Base-by-base conservation (phyloP, 2,113 vertebrate species). In the Pica pica region DNA sequence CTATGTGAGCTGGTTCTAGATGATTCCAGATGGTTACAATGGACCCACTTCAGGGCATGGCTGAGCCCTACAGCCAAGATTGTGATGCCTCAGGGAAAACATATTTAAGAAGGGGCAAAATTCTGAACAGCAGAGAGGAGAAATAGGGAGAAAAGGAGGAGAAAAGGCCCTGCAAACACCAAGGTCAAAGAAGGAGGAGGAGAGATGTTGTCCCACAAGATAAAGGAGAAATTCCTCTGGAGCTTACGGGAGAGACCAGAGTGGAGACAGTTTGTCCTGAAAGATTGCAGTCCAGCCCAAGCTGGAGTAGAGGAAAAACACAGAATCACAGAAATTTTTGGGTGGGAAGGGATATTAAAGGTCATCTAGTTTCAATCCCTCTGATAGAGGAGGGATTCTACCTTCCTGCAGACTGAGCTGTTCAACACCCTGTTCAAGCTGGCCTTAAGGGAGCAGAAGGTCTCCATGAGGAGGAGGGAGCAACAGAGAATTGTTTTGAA, bases 1-100 rank as follows among this genome's bases (percentile, higher is more conserved):
- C 11, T 26, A 6, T 37, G 16, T 26, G 13, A 88, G 28, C 30
- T 2, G 1, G 4, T 53, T 73, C 50, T 52, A 49, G 11, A 1
- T 1, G 2, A 16, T 26, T 50, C 18, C 65, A 42, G 30, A 17
- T 1, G 1, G 14, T 52, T 82, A 18, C 7, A 39, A 5, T 6
- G 9, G 26, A 75, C 10, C 19, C 30, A 46, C 5, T 1, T 1
- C 20, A 55, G 23, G 17, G 9, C 18, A 26, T 0, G 0, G 10
- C n/a, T 83, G 52, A 50, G 26, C 10, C 7, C 5, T 15, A 6
- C 11, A 63, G 23, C 7, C 42, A 35, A 37, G 6, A 24, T 15
- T n/a, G 7, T 13, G 16, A 7, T 3, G 1, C 22, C 37, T 78
- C 4, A 1, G 15, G 18, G 22, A n/a, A 79, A 85, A 42, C 0